Conservation (phyloP, 1,140 invertebrate species). For the Halictus rubicundus region DNA sequence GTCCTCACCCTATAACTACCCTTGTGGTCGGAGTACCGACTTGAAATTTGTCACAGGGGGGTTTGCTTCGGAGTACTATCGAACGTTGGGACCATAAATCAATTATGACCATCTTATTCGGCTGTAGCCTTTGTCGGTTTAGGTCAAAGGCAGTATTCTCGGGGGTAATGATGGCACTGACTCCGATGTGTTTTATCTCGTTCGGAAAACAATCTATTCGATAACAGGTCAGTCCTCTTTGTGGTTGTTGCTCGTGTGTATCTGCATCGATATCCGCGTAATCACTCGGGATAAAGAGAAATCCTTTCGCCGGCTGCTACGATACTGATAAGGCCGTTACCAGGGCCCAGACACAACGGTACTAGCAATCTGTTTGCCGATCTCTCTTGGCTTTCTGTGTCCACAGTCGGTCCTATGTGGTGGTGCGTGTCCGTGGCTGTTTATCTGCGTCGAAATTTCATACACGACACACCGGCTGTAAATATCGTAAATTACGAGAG, state of each 20-base stretch:
- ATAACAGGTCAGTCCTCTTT: slow-evolving; percentile 31
- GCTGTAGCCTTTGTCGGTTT: no score
- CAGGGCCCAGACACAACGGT: background rate
- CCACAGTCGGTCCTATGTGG: background rate
- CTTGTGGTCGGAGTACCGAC: no score
- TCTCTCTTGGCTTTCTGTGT: background rate
- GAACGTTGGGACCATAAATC: no score
- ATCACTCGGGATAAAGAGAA: background rate
- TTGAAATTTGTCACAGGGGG: no score
- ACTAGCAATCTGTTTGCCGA: background rate
- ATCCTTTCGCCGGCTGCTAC: background rate
- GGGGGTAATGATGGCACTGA: no score
- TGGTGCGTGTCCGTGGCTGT: background rate
- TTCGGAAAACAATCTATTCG: slow-evolving; percentile 10
- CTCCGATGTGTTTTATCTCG: background rate
- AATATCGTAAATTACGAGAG: slow-evolving; percentile 50
- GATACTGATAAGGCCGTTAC: slow-evolving; percentile 1
- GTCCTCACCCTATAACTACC: no score
- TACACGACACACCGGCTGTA: background rate
- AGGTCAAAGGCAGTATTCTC: no score
- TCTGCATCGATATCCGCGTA: slow-evolving; percentile 15
- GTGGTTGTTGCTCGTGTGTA: background rate
- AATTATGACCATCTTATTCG: no score
- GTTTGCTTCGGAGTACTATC: no score
- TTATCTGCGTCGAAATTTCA: slow-evolving; percentile 12